Percentiles rank a stretch among this genome's conserved stretches.
phyloP scores from a whole-genome alignment of 2,888 invertebrate species.

The Drosophila meridiana region DNA sequence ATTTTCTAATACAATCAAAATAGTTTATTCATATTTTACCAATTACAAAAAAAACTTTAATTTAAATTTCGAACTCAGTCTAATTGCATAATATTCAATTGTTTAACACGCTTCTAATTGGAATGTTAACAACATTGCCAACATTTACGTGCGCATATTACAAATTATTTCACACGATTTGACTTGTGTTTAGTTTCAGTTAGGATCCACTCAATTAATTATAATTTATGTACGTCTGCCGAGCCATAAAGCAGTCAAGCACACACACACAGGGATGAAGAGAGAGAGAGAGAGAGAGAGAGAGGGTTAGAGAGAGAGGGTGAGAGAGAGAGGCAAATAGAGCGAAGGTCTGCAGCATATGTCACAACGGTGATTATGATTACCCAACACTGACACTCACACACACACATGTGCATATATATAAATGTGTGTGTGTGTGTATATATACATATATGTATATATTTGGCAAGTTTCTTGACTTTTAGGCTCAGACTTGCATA shows the following conservation, averaged over 20 bases:
- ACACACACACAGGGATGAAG: constrained; percentile 11
- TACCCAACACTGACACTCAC: constrained; percentile 17
- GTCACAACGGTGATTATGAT: constrained; percentile 41
- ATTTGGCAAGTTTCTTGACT: constrained; percentile 19
- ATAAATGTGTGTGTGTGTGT: not conserved
- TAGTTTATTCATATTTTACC: no score
- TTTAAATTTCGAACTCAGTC: not conserved
- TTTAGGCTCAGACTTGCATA: not conserved
- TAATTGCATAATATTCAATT: constrained; percentile 7
- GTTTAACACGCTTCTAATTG: constrained; percentile 13
- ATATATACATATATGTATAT: not conserved
- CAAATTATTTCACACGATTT: constrained; percentile 72
- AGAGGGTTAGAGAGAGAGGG: constrained; percentile 10
- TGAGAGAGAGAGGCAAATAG: not conserved
- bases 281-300: constrained; percentile 7
- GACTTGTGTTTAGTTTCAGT: constrained; percentile 47
- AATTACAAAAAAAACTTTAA: not conserved
- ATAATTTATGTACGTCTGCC: constrained; percentile 58
- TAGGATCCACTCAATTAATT: constrained; percentile 69
- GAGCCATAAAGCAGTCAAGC: constrained; percentile 11
- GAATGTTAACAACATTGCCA: constrained; percentile 19
- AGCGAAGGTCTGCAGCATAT: constrained; percentile 22
- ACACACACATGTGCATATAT: not conserved
- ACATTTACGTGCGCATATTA: constrained; percentile 6
- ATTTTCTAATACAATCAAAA: no score